Evolutionary conservation across 2,888 invertebrate genomes (phyloP), one percentile per base, ranked within the genome.

Genomic region (Orthonychiurus folsomi): DNA sequence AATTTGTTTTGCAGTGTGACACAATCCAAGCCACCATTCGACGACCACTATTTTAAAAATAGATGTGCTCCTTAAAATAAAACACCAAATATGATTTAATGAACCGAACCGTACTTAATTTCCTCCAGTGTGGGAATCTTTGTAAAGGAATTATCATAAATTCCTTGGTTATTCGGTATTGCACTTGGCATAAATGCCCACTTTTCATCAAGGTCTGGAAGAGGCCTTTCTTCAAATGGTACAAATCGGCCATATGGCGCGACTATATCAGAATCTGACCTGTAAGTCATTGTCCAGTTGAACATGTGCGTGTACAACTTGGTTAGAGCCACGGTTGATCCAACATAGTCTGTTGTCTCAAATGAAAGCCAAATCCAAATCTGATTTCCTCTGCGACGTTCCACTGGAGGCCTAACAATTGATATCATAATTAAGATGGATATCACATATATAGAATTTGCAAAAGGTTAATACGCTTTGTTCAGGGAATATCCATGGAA

Each of bases 21-120:
- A 72, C 70, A 24, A 69, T 66, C 73, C 73, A 73, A 3, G 71
- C 73, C 1, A 64, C 70, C 59, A 71, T 59, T 62, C 70, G 73
- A 52, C 62, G 62, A 27, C 60, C 59, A 26, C 59, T 59, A 23
- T 28, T n/a, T 20, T 3, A 26, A 57, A 57, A 28, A 15, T n/a
- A n/a, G n/a, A n/a, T n/a, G n/a, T n/a, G n/a, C n/a, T n/a, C n/a
- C n/a, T 20, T 3, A 3, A 12, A 12, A 20, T 9, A 9, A 3
- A n/a, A 52, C 5, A 52, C 23, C n/a, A n/a, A n/a, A n/a, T n/a
- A n/a, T n/a, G n/a, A n/a, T n/a, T n/a, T n/a, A n/a, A n/a, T n/a
- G n/a, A n/a, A n/a, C n/a, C n/a, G n/a, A 12, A 24, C 25, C 25
- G 3, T 23, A 55, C 20, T 55, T 55, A 23, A 55, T 20, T 5